Conservation (phyloP, 2,797 vertebrate genomes). For the Amniataba percoides region DNA sequence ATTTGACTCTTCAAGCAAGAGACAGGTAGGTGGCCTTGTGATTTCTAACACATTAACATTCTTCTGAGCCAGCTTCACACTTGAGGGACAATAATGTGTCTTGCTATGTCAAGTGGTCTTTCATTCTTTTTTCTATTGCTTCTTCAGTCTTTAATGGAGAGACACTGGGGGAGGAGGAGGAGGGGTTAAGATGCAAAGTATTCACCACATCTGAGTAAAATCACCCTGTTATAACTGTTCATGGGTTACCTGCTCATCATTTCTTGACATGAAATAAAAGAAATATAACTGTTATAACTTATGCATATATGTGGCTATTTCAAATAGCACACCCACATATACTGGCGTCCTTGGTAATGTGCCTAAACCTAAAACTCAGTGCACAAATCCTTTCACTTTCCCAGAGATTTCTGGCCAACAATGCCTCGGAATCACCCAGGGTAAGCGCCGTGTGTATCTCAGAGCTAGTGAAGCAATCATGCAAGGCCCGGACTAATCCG, state of each 20-base stretch:
- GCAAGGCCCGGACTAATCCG: constrained; percentile 70
- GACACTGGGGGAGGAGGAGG: background rate
- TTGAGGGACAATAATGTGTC: constrained; percentile 6
- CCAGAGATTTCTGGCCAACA: constrained; percentile 43
- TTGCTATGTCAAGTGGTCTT: constrained; percentile 15
- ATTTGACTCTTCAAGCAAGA: no score
- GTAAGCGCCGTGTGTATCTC: constrained; percentile 51
- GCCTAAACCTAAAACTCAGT: constrained; percentile 17
- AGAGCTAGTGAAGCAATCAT: constrained; percentile 75
- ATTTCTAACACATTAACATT: constrained; percentile 22
- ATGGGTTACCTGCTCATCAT: background rate
- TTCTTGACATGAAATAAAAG: background rate
- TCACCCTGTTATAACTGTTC: background rate
- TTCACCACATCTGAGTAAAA: constrained; percentile 20
- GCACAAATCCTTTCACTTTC: constrained; percentile 44
- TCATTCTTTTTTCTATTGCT: background rate
- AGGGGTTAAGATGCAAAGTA: constrained; percentile 12
- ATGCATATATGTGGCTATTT: constrained; percentile 4
- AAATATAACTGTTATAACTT: constrained; percentile 2
- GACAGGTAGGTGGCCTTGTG: constrained; percentile 5
- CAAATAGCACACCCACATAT: constrained; percentile 7
- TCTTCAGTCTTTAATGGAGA: background rate
- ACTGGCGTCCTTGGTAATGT: background rate
- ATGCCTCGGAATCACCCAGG: constrained; percentile 40
- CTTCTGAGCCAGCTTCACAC: constrained; percentile 5